Percentiles rank a stretch among this genome's conserved stretches.
Conservation (phyloP, 2,113 vertebrate species). For the Chloebia gouldiae region DNA sequence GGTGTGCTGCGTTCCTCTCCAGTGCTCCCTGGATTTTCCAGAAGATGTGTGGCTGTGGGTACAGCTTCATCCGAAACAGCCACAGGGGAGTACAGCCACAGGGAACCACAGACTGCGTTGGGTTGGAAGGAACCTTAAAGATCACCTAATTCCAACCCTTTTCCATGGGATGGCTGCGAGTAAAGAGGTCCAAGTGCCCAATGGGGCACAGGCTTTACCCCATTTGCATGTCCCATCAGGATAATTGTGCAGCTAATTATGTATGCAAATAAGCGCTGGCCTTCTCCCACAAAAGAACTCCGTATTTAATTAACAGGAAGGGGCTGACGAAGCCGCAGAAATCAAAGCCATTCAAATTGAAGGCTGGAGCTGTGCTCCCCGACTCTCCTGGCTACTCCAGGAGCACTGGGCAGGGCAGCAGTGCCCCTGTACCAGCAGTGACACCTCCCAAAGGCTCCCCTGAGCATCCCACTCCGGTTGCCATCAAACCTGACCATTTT, state of each 20-base stretch:
- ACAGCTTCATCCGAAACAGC: fast-evolving
- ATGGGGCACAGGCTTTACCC: background rate
- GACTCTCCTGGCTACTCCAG: background rate
- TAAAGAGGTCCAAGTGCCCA: background rate
- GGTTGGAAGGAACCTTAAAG: background rate
- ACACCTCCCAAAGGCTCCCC: background rate
- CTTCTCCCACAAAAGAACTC: conserved; percentile 13
- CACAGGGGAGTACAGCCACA: fast-evolving
- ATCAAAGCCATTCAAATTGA: conserved; percentile 68
- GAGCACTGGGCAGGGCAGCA: background rate
- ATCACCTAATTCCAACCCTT: background rate
- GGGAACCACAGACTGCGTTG: background rate
- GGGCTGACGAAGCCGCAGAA: background rate
- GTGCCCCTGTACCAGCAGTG: background rate
- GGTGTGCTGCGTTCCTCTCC: background rate
- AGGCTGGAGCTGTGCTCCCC: background rate
- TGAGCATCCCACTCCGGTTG: fast-evolving
- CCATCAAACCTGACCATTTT: fast-evolving
- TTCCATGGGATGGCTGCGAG: background rate
- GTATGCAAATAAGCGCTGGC: conserved; percentile 24
- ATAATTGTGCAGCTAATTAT: conserved; percentile 24
- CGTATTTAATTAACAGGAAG: conserved; percentile 36
- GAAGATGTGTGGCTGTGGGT: background rate
- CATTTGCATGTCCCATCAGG: conserved; percentile 20
- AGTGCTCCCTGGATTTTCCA: background rate